Evolutionary conservation across 2,888 invertebrate genomes (phyloP).

Genomic region (Scaptomyza flava): DNA sequence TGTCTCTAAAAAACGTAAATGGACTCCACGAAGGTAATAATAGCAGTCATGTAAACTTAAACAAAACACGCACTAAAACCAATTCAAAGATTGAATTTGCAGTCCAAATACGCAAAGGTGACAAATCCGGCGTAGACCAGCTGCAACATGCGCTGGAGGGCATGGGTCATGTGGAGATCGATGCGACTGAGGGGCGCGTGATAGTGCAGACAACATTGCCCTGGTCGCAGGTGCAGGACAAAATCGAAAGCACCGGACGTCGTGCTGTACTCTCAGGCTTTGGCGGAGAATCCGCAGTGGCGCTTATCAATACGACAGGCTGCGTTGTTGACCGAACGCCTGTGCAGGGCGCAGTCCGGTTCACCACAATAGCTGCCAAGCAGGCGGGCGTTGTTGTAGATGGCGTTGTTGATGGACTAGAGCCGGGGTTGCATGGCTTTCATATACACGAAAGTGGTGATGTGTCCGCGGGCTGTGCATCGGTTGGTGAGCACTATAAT

Average conservation of each 20-base stretch:
- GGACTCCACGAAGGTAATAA: slow-evolving; percentile 76
- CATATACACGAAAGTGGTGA: slow-evolving; percentile 90
- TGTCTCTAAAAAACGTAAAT: slow-evolving; percentile 47
- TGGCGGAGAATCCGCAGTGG: slow-evolving; percentile 91
- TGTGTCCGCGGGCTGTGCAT: slow-evolving; percentile 86
- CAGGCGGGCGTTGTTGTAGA: slow-evolving; percentile 89
- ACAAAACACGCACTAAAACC: not conserved
- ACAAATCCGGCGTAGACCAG: slow-evolving; percentile 74
- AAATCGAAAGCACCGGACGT: slow-evolving; percentile 87
- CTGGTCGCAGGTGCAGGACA: slow-evolving; percentile 85
- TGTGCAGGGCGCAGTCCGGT: slow-evolving; percentile 91
- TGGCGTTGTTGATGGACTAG: slow-evolving; percentile 92
- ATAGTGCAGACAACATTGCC: slow-evolving; percentile 81
- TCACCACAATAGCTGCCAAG: slow-evolving; percentile 85
- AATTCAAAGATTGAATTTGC: slow-evolving; percentile 87
- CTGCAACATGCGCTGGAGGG: slow-evolving; percentile 83
- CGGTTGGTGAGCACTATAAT: slow-evolving; percentile 88
- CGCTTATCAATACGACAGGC: slow-evolving; percentile 87
- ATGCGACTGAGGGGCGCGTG: slow-evolving; percentile 78
- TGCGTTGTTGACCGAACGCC: slow-evolving; percentile 78
- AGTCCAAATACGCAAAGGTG: slow-evolving; percentile 87
- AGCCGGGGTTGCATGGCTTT: slow-evolving; percentile 86
- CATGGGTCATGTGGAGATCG: slow-evolving; percentile 81
- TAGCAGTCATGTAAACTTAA: not conserved
- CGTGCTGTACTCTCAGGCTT: slow-evolving; percentile 92